These are phyloP conservation scores for Nesospiza acunhae DNA, from an alignment of 2,113 vertebrate genomes.

Conservation along the genomic window DNA sequence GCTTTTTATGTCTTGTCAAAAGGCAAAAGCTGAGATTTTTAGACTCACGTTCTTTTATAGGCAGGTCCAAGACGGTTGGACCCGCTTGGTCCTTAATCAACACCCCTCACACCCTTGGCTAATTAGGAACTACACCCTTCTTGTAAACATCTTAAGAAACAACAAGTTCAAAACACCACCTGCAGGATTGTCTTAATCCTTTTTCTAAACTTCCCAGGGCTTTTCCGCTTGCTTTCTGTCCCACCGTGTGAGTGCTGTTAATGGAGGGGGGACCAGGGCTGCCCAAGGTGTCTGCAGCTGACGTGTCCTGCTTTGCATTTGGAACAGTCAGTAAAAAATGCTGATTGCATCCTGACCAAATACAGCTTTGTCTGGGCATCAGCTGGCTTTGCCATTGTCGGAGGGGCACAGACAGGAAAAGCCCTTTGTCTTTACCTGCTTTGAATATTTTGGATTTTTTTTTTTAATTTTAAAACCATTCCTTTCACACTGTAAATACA, in stretches of 20 bases:
- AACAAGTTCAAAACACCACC: no score
- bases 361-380: not conserved
- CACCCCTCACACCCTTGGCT: no score
- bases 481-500: not conserved
- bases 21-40: no score
- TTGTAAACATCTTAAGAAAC: no score
- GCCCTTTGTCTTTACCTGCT: not conserved
- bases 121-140: no score
- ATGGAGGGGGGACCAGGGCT: not conserved
- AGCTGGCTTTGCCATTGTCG: no score
- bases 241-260: not conserved
- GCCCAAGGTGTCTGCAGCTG: not conserved
- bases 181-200: no score
- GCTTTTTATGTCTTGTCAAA: not conserved
- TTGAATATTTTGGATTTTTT: not conserved
- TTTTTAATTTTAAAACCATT: not conserved
- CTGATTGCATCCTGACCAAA: not conserved
- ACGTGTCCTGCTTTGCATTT: not conserved
- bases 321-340: not conserved
- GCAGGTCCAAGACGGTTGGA: no score
- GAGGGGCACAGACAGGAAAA: not conserved
- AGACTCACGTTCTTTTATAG: no score
- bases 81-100: no score
- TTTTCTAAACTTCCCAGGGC: no score
- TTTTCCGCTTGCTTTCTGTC: slow-evolving; percentile 10